Conservation (phyloP, 2,113 vertebrate species). For the Ovis canadensis region DNA sequence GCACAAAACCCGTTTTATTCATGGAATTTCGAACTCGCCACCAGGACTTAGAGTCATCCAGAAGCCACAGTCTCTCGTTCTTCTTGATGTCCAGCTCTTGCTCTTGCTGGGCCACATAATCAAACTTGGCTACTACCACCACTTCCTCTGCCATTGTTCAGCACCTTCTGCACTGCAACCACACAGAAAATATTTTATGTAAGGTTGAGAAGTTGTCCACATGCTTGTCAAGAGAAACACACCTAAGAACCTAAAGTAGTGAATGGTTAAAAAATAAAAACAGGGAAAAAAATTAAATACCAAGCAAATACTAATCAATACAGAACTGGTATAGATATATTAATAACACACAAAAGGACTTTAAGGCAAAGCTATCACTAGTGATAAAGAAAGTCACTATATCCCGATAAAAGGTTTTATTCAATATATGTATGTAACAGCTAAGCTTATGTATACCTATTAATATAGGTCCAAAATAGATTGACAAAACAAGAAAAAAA, state of each 20-base stretch:
- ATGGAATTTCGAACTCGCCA: constrained; percentile 92
- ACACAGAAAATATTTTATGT: constrained; percentile 29
- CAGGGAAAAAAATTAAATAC: background rate
- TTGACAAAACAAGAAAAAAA: background rate
- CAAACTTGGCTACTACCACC: constrained; percentile 93
- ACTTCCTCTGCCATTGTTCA: constrained; percentile 94
- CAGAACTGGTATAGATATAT: background rate
- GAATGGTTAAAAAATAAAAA: constrained; percentile 1
- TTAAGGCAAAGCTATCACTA: background rate
- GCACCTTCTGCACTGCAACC: constrained; percentile 73
- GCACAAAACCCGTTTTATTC: constrained; percentile 93
- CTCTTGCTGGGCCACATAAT: constrained; percentile 94
- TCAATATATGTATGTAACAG: background rate
- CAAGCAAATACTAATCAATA: constrained; percentile 16
- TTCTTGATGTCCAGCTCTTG: constrained; percentile 95
- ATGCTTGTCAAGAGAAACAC: constrained; percentile 14
- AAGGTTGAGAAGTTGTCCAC: background rate
- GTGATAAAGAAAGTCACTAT: background rate
- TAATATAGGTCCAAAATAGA: background rate
- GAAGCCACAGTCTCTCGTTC: constrained; percentile 91
- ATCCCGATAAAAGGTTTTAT: background rate
- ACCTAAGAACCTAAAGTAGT: background rate
- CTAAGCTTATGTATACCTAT: background rate
- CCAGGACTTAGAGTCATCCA: constrained; percentile 94
- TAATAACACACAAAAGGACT: constrained; percentile 21